Conservation (phyloP, 2,113 vertebrate species). For the Lepisosteus oculatus region DNA sequence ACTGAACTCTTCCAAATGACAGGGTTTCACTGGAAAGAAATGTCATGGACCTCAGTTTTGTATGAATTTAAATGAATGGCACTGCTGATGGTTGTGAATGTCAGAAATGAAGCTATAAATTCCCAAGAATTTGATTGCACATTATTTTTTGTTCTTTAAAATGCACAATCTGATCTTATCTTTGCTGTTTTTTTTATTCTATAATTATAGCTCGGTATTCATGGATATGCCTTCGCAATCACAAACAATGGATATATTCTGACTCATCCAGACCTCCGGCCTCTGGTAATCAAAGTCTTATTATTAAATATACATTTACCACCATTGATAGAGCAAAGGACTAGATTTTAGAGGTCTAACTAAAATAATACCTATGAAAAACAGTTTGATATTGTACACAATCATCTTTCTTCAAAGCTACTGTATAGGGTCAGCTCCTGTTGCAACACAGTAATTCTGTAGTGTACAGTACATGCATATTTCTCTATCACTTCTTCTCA, state of each 20-base stretch:
- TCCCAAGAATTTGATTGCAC: constrained; percentile 50
- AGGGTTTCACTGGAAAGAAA: constrained; percentile 47
- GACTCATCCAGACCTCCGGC: constrained; percentile 93
- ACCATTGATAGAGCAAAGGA: not conserved
- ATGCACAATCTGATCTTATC: constrained; percentile 20
- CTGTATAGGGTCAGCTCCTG: no score
- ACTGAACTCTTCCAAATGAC: constrained; percentile 35
- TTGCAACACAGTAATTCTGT: no score
- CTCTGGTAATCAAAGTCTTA: constrained; percentile 78
- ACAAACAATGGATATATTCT: constrained; percentile 98
- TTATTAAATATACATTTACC: constrained; percentile 8
- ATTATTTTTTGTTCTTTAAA: constrained; percentile 40
- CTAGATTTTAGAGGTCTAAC: not conserved
- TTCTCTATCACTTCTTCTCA: no score
- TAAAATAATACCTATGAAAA: no score
- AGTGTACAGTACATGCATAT: no score
- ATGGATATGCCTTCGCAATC: constrained; percentile 97
- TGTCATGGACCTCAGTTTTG: constrained; percentile 45
- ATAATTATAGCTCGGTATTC: constrained; percentile 86
- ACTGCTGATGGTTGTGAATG: constrained; percentile 44
- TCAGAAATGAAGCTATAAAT: constrained; percentile 42
- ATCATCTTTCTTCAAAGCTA: no score
- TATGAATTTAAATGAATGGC: constrained; percentile 39
- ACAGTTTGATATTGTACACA: no score
- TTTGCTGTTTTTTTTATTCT: constrained; percentile 21